Evolutionary conservation across 2,797 vertebrate species (phyloP), one percentile per base, ranked within the genome.

Genomic region (Thripadectes ignobilis): DNA sequence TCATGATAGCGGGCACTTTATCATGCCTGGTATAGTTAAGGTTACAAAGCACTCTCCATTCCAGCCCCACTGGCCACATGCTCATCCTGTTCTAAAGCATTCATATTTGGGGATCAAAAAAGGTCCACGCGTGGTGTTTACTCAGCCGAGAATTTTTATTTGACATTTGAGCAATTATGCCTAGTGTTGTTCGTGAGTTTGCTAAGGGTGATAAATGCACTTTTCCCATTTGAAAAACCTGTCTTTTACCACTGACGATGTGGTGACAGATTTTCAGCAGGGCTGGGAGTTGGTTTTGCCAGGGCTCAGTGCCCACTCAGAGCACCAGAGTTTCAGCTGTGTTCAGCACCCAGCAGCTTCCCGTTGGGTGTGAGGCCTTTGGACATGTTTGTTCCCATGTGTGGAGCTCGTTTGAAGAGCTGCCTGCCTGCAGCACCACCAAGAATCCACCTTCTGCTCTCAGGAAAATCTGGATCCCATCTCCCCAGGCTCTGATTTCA

Each of bases 21-120:
- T 91, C 85, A 79, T 1, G n/a, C 83, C 90, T 95, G 92, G 83
- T 94, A 71, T 10, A 93, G 85, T 73, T 90, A 84, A 89, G 85
- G 92, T 81, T 92, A 84, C 88, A 79, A 94, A 94, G 74, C 65
- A 32, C 77, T 93, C 88, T 87, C 91, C 77, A n/a, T 85, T 82
- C 67, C 71, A 74, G 63, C 93, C 85, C 34, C 61, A 0, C 89
- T 71, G 74, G 65, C 94, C 95, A 93, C 93, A 55, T 95, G 93
- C 92, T 96, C 94, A 84, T 96, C 94, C 83, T 92, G 85, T 85
- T 95, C 90, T 73, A 34, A 95, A 92, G 32, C 38, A 12, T 85
- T 96, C 96, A 96, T 95, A 93, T 95, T 94, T 55, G 83, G 85
- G 95, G 94, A 95, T 97, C 94, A 96, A 96, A 97, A 96, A 92